These are phyloP conservation scores for Ectemnius lituratus DNA, from an alignment of 2,888 invertebrate genomes.

Conservation along the genomic window DNA sequence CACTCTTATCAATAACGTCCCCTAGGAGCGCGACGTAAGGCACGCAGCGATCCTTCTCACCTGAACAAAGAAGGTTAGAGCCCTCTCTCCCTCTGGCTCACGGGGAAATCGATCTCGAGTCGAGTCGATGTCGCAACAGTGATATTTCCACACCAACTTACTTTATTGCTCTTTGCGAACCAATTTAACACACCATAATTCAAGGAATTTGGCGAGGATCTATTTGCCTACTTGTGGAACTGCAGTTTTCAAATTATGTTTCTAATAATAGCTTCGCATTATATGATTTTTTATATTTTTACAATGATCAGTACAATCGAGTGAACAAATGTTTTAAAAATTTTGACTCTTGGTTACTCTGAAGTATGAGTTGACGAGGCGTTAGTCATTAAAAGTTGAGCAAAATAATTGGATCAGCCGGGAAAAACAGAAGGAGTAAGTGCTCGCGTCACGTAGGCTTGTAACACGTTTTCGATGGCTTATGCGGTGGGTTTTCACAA, in stretches of 20 bases:
- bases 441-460: conserved; percentile 35
- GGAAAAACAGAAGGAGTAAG: background rate
- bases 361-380: no score
- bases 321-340: no score
- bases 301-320: no score
- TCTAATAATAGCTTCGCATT: no score
- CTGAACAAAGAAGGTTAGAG: no score
- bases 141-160: conserved; percentile 15
- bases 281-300: no score
- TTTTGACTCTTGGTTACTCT: no score
- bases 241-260: no score
- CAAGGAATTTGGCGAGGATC: no score
- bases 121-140: conserved; percentile 5
- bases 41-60: conserved; percentile 21
- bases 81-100: no score
- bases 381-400: background rate
- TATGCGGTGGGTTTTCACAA: conserved; percentile 50
- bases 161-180: conserved; percentile 24
- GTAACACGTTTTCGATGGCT: conserved; percentile 57
- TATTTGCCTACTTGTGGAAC: no score
- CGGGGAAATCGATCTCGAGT: conserved; percentile 19
- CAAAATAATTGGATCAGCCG: conserved; percentile 15
- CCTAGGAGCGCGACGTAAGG: background rate
- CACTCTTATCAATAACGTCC: conserved; percentile 32
- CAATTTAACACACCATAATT: background rate